Evolutionary conservation across 2,797 vertebrate genomes (phyloP).

Genomic region (Catamblyrhynchus diadema): DNA sequence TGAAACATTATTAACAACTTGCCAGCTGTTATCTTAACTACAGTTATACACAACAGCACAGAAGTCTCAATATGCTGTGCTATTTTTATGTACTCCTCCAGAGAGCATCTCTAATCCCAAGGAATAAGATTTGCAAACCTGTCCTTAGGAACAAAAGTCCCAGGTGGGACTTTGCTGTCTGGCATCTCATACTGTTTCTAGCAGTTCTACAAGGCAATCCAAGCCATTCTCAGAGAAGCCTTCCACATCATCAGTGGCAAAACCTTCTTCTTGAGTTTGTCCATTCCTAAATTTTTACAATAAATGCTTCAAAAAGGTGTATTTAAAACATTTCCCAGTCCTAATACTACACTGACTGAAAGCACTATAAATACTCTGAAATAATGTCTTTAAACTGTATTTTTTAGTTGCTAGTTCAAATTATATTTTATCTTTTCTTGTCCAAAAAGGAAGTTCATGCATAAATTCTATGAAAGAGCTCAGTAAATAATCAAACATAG

Average conservation of each 20-base stretch:
- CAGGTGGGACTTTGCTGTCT: not conserved
- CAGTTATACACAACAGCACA: not conserved
- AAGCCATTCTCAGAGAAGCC: not conserved
- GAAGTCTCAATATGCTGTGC: not conserved
- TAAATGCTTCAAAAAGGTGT: not conserved
- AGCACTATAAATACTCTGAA: not conserved
- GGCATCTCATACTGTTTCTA: not conserved
- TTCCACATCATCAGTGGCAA: not conserved
- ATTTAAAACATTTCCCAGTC: not conserved
- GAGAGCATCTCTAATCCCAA: not conserved
- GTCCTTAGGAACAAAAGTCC: not conserved
- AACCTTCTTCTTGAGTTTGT: not conserved
- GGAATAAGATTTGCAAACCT: not conserved
- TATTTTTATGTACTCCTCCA: not conserved
- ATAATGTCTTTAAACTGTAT: not conserved
- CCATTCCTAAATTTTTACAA: not conserved
- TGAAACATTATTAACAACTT: not conserved
- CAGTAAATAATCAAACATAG: not conserved
- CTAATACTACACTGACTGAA: not conserved
- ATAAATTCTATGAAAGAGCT: not conserved
- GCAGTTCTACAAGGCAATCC: not conserved
- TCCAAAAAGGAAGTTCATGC: not conserved
- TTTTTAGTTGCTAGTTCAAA: not conserved
- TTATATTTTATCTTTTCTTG: not conserved
- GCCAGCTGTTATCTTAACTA: not conserved